Evolutionary conservation across 2,797 vertebrate species (phyloP), one percentile per base, ranked within the genome.

Genomic region (Amphiprion clarkii): DNA sequence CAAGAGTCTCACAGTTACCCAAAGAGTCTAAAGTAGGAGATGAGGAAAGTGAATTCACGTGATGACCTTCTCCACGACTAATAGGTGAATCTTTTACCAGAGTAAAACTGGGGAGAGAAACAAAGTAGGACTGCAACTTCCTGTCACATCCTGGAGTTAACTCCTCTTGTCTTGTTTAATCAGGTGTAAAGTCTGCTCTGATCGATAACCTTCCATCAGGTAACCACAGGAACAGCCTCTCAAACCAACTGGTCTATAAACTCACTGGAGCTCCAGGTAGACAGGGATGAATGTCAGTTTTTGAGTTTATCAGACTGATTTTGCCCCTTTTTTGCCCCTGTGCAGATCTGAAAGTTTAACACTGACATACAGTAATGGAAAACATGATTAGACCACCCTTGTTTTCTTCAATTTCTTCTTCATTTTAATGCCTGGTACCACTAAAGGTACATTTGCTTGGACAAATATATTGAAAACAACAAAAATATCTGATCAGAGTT

Each of bases 141-240:
- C 72, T 74, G 78, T 78, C 87, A 75, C 69, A 21, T 82, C 61
- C 65, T 67, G 16, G 39, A 79, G 53, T 81, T 81, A 84, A 85
- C 71, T 71, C 74, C 53, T 78, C 87, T 72, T 90, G 88, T 93
- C 88, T 89, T 70, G 81, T 90, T 89, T 87, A 88, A 92, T 93
- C 91, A 86, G 79, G 83, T 81, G 80, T 72, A 67, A 65, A 73
- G 74, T 74, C 70, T 71, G 73, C 27, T 9, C 29, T 72, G 76
- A 86, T 89, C 88, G 62, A 91, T 89, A 80, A 61, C 46, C 59
- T 19, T 75, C 65, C 78, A 65, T 52, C 70, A 79, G 79, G 83
- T 87, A 71, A 66, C 46, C 54, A 40, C 64, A 33, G 21, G 85
- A 82, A 36, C 56, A 46, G 70, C 60, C 73, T 70, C 66, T 65